Percentiles rank a stretch among this genome's conserved stretches.
Evolutionary conservation across 2,113 vertebrate species (phyloP).

Genomic region (Mesocricetus auratus): DNA sequence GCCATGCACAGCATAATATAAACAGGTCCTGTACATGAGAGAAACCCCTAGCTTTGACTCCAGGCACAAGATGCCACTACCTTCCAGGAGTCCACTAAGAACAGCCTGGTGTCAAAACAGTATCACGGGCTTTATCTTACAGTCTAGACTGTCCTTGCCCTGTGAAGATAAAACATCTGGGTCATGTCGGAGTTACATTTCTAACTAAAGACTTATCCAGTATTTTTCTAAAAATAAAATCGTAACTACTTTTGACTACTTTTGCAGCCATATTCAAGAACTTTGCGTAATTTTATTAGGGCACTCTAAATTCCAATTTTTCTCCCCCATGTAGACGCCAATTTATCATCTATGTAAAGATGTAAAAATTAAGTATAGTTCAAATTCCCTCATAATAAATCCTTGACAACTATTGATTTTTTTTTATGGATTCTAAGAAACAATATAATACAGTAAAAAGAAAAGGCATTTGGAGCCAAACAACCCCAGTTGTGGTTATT

Average conservation of each 20-base stretch:
- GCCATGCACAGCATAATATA: slow-evolving; percentile 60
- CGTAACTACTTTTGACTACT: neutral
- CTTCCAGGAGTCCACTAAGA: slow-evolving; percentile 43
- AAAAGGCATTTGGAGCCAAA: slow-evolving; percentile 24
- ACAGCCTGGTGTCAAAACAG: slow-evolving; percentile 8
- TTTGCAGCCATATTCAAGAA: slow-evolving; percentile 17
- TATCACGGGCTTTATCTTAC: neutral
- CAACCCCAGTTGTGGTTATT: neutral
- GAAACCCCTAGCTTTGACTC: neutral
- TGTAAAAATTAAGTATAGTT: slow-evolving; percentile 43
- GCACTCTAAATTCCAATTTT: slow-evolving; percentile 17
- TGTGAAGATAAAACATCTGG: slow-evolving; percentile 49
- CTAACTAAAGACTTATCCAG: slow-evolving; percentile 36
- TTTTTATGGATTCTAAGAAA: slow-evolving; percentile 19
- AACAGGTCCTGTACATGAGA: neutral
- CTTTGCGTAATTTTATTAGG: slow-evolving; percentile 48
- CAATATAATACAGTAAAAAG: neutral
- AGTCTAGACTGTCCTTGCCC: slow-evolving; percentile 30
- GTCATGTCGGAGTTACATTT: slow-evolving; percentile 20
- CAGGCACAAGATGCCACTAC: neutral
- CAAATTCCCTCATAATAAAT: slow-evolving; percentile 38
- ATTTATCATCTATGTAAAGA: neutral
- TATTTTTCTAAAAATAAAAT: slow-evolving; percentile 28
- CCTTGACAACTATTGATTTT: neutral
- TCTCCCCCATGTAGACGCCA: neutral